These are phyloP conservation scores for Drosophila tani DNA, from an alignment of 1,140 invertebrate genomes.

Conservation along the genomic window DNA sequence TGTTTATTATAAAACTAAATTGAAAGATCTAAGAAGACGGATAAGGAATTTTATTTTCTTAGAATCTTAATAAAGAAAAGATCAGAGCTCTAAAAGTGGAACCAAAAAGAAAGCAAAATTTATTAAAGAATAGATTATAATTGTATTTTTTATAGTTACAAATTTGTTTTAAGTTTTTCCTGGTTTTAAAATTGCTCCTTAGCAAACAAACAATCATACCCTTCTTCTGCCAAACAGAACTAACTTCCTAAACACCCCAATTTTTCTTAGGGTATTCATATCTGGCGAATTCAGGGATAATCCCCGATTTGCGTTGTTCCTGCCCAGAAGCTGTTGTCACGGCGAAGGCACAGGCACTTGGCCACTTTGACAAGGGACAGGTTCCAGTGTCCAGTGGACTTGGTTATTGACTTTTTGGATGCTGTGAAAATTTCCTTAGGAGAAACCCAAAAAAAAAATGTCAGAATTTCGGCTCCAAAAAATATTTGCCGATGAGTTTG, in stretches of 20 bases:
- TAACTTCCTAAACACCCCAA: no score
- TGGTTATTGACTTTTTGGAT: constrained; percentile 30
- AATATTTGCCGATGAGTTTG: constrained; percentile 71
- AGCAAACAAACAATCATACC: not conserved
- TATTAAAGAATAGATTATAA: no score
- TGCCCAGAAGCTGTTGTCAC: constrained; percentile 77
- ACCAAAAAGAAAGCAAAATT: no score
- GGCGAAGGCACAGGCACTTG: constrained; percentile 40
- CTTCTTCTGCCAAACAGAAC: not conserved
- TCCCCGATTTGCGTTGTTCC: constrained; percentile 48
- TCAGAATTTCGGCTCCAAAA: constrained; percentile 32
- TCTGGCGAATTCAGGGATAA: constrained; percentile 1
- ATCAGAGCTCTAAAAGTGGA: no score
- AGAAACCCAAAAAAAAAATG: constrained; percentile 17
- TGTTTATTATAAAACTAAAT: not conserved
- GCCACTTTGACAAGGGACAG: constrained; percentile 18
- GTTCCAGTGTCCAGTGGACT: constrained; percentile 7
- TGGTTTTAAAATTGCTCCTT: not conserved
- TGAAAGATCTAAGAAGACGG: not conserved
- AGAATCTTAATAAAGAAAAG: no score
- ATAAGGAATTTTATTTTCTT: not conserved
- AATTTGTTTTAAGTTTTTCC: not conserved
- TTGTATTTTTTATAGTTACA: no score
- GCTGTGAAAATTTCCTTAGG: constrained; percentile 66
- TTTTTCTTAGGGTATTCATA: constrained; percentile 8